Percentiles rank a stretch among this genome's conserved stretches.
These are phyloP conservation scores for Ascidia mentula DNA, from an alignment of 23 tunicate species.

Conservation along the genomic window DNA sequence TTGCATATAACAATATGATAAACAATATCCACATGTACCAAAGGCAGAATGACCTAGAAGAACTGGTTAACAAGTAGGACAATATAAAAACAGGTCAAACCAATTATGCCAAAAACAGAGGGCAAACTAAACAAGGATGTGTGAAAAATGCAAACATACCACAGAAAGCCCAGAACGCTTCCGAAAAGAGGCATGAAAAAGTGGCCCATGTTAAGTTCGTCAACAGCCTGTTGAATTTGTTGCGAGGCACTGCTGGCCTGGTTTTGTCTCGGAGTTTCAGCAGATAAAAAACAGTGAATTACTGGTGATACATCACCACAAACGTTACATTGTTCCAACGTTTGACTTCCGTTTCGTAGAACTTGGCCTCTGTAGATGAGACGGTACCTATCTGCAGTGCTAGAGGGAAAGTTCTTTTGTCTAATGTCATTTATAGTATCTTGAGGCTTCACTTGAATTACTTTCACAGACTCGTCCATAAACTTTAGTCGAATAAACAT, in stretches of 20 bases:
- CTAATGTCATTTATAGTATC: constrained; percentile 38
- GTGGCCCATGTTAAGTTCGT: constrained; percentile 34
- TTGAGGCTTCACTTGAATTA: constrained; percentile 29
- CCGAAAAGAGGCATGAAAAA: constrained; percentile 43
- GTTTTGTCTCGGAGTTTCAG: neutral
- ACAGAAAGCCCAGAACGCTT: constrained; percentile 27
- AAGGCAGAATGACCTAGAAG: constrained; percentile 8
- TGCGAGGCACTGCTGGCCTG: neutral
- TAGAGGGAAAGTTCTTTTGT: constrained; percentile 13
- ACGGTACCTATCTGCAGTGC: constrained; percentile 18
- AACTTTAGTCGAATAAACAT: constrained; percentile 35
- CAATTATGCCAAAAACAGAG: constrained; percentile 60
- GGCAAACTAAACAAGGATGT: constrained; percentile 62
- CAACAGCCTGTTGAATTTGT: constrained; percentile 26
- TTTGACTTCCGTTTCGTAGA: constrained; percentile 27
- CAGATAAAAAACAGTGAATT: constrained; percentile 44
- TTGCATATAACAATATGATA: neutral
- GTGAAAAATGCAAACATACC: constrained; percentile 73
- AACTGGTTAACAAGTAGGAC: constrained; percentile 49
- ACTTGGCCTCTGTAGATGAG: constrained; percentile 44
- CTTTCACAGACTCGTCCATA: constrained; percentile 45
- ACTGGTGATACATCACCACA: constrained; percentile 16
- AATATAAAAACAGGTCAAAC: constrained; percentile 52
- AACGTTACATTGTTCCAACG: neutral
- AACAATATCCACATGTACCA: neutral